phyloP scores from a whole-genome alignment of 2,797 vertebrate species.

The Enteromius fasciolatus region DNA sequence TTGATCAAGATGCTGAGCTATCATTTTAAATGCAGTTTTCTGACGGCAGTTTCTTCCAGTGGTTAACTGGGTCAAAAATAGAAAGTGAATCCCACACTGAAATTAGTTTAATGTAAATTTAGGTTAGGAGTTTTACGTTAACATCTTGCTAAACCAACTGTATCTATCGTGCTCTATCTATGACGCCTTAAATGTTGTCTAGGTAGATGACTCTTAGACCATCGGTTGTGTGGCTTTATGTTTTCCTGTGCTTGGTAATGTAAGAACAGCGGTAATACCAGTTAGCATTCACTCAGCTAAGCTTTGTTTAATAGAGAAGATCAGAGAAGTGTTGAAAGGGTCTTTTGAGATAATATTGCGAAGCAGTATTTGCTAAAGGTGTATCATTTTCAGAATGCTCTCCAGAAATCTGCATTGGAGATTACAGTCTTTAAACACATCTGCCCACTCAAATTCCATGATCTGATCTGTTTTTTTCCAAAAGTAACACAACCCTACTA shows the following conservation, averaged over 20 bases:
- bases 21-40: neutral
- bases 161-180: neutral
- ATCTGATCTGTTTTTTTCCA: conserved; percentile 68
- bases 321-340: conserved; percentile 54
- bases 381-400: conserved; percentile 67
- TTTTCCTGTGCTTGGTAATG: neutral
- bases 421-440: conserved; percentile 61
- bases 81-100: neutral
- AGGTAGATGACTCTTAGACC: neutral
- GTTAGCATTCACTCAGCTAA: neutral
- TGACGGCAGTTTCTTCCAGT: neutral
- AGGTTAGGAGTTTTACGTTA: neutral
- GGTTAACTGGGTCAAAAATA: no score
- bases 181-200: neutral
- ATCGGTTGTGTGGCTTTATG: neutral
- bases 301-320: neutral
- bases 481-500: conserved; percentile 68
- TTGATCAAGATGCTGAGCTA: neutral
- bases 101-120: neutral
- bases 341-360: conserved; percentile 61
- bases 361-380: conserved; percentile 45
- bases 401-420: conserved; percentile 68
- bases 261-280: neutral
- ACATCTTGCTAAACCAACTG: neutral
- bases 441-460: conserved; percentile 66